Evolutionary conservation across 2,888 invertebrate genomes (phyloP).

Genomic region (Ferdinandea cuprea): DNA sequence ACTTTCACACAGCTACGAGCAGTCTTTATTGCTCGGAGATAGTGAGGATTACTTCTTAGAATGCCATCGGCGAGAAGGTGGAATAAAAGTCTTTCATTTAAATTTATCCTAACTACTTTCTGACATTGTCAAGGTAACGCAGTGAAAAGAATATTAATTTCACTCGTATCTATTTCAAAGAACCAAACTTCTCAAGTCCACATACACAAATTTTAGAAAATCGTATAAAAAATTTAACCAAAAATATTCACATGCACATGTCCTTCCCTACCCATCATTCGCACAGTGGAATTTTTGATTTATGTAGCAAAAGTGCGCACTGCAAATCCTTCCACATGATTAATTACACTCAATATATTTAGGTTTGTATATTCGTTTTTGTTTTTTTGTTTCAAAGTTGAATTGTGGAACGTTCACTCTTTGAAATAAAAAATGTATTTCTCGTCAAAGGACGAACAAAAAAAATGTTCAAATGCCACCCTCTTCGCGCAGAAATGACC

Average conservation of each 20-base stretch:
- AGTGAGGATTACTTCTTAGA: too few relatives aligned
- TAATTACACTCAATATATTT: constrained; percentile 27
- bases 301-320: constrained; percentile 19
- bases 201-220: not conserved
- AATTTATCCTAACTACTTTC: too few relatives aligned
- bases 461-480: not conserved
- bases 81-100: too few relatives aligned
- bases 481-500: not conserved
- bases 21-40: too few relatives aligned
- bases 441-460: not conserved
- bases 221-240: not conserved
- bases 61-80: too few relatives aligned
- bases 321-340: constrained; percentile 30
- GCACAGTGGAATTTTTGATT: constrained; percentile 6
- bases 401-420: constrained; percentile 1
- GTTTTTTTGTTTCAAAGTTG: constrained; percentile 37
- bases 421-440: not conserved
- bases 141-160: too few relatives aligned
- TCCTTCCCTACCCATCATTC: not conserved
- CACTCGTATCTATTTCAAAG: too few relatives aligned
- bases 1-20: too few relatives aligned
- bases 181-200: too few relatives aligned
- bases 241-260: not conserved
- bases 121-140: too few relatives aligned
- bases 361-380: constrained; percentile 7